Evolutionary conservation across 2,797 vertebrate species (phyloP).

Genomic region (Macrochelys suwanniensis): DNA sequence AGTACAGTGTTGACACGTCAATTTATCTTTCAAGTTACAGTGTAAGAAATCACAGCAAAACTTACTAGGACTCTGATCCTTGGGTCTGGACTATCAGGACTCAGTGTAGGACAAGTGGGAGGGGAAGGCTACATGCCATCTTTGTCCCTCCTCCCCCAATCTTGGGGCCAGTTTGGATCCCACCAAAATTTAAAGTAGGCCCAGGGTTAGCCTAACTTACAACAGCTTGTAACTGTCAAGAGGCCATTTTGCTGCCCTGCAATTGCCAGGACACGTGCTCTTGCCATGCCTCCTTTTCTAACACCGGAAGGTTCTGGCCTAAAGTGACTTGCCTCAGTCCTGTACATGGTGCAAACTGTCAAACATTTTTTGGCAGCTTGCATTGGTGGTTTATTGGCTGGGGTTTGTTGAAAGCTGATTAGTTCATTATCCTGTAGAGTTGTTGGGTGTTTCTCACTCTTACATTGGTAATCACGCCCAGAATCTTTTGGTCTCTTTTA

Average conservation of each 20-base stretch:
- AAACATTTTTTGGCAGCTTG: background rate
- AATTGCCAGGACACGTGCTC: background rate
- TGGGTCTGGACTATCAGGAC: background rate
- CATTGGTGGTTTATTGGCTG: background rate
- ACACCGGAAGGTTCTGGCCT: background rate
- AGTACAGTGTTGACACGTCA: conserved; percentile 13
- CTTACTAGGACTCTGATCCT: conserved; percentile 6
- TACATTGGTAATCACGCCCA: background rate
- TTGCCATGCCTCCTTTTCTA: background rate
- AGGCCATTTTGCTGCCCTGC: background rate
- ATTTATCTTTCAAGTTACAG: background rate
- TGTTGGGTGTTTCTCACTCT: background rate
- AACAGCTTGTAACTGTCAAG: conserved; percentile 4
- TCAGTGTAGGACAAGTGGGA: background rate
- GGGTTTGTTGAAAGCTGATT: background rate
- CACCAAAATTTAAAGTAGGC: conserved; percentile 27
- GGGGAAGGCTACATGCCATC: background rate
- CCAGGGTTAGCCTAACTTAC: background rate
- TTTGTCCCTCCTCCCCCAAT: conserved; percentile 14
- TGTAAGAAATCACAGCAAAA: background rate
- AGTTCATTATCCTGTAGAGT: background rate
- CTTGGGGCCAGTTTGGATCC: background rate
- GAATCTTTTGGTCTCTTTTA: background rate
- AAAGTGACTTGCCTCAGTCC: background rate
- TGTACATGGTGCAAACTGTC: background rate